A percentile compares a stretch with the other conserved stretches of the same genome.
phyloP scores from a whole-genome alignment of 2,113 vertebrate species.

The Craseonycteris thonglongyai region DNA sequence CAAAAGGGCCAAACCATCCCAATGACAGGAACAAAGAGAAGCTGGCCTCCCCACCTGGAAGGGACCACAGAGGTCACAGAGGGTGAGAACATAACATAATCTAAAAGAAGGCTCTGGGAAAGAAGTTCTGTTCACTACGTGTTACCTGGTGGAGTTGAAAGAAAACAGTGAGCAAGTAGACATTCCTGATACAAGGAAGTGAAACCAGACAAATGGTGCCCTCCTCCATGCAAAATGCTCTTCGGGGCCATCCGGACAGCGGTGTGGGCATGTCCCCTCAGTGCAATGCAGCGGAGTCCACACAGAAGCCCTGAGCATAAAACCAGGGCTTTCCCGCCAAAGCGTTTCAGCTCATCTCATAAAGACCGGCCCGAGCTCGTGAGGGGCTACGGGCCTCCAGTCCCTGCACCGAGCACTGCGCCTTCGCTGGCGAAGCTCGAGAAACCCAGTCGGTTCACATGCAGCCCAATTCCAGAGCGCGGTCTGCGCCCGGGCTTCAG shows the following conservation, averaged over 20 bases:
- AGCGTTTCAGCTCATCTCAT: neutral
- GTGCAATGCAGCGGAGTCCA: neutral
- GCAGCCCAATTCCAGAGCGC: no score
- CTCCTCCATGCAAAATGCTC: fast-evolving
- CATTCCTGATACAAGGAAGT: neutral
- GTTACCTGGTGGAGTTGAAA: neutral
- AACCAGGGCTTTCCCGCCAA: neutral
- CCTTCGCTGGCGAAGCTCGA: no score
- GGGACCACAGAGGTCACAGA: neutral
- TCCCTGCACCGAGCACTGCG: fast-evolving
- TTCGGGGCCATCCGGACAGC: fast-evolving
- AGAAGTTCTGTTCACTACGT: neutral
- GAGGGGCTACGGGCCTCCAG: fast-evolving
- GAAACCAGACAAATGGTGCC: neutral
- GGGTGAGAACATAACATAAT: neutral
- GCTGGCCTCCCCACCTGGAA: neutral
- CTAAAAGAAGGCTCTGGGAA: neutral
- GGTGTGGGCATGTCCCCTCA: fast-evolving
- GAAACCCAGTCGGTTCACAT: neutral
- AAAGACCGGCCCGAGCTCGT: neutral
- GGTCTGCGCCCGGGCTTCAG: neutral
- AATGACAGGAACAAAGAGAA: neutral
- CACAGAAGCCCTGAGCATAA: fast-evolving
- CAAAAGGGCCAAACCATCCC: neutral
- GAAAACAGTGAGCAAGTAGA: no score